Conservation (phyloP, 2,888 invertebrate species). For the Heliconius ismenius region DNA sequence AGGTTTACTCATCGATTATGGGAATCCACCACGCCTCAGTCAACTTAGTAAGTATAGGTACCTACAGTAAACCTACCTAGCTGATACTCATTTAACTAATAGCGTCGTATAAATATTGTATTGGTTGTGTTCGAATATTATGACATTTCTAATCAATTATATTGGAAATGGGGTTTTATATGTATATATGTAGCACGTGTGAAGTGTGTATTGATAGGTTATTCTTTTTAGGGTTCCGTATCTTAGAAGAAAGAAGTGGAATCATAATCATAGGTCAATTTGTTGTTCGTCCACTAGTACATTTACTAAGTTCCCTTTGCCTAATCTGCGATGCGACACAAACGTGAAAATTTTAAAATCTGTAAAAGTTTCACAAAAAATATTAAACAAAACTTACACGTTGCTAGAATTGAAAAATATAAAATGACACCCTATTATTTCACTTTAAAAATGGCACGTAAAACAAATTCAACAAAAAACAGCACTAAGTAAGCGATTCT, state of each 20-base stretch:
- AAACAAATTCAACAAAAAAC: background rate
- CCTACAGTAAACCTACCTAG: background rate
- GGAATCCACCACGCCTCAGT: conserved; percentile 48
- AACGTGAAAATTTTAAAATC: too few species aligned
- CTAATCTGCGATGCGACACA: too few species aligned
- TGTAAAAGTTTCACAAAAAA: too few species aligned
- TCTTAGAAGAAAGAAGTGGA: too few species aligned
- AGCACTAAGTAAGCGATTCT: background rate
- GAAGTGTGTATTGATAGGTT: too few species aligned
- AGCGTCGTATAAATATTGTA: conserved; percentile 11
- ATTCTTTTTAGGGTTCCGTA: too few species aligned
- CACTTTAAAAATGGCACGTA: background rate
- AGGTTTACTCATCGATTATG: conserved; percentile 49
- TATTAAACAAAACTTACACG: background rate
- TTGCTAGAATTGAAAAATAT: background rate
- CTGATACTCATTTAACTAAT: conserved; percentile 8
- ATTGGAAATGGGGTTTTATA: conserved; percentile 2
- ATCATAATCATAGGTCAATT: too few species aligned
- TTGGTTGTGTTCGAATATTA: background rate
- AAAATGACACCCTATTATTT: background rate
- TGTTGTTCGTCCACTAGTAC: too few species aligned
- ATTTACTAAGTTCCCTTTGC: too few species aligned
- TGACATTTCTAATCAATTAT: conserved; percentile 17
- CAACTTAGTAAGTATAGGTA: conserved; percentile 37
- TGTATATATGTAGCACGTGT: background rate